phyloP scores from a whole-genome alignment of 2,797 vertebrate genomes.

The Aldrovandia affinis region DNA sequence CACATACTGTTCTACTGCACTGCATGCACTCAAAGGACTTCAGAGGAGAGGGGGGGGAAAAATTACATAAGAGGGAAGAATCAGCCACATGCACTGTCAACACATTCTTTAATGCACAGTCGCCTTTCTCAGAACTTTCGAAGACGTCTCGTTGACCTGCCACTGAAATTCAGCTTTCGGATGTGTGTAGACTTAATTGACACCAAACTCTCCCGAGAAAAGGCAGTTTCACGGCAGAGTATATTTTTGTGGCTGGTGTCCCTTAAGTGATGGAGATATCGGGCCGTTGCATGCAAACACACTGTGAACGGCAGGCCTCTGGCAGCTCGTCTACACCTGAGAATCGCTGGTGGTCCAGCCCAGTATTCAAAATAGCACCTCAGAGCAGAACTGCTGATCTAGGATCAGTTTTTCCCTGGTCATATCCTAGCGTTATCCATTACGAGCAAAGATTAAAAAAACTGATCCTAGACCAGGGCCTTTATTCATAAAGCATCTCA shows the following conservation, averaged over 20 bases:
- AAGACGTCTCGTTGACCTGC: neutral
- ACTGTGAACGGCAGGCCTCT: neutral
- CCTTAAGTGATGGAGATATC: neutral
- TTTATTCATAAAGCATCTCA: neutral
- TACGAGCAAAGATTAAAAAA: neutral
- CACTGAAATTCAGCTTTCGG: neutral
- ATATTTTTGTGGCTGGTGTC: neutral
- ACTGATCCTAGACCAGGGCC: neutral
- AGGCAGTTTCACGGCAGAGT: neutral
- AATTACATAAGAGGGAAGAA: constrained; percentile 4
- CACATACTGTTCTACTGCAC: neutral
- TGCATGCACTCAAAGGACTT: neutral
- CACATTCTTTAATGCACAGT: too few relatives aligned
- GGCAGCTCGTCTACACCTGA: neutral
- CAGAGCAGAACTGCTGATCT: neutral
- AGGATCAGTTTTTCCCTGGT: neutral
- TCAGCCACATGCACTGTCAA: neutral
- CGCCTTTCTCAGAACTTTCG: neutral
- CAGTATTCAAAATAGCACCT: neutral
- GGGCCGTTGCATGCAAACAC: neutral
- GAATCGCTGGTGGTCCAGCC: neutral
- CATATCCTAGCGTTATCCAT: neutral
- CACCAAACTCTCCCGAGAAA: neutral
- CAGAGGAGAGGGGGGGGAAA: neutral
- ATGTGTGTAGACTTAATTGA: neutral